Percentiles rank a stretch among this genome's conserved stretches.
Evolutionary conservation across 2,888 invertebrate genomes (phyloP).

Genomic region (Eudasyphora cyanicolor): DNA sequence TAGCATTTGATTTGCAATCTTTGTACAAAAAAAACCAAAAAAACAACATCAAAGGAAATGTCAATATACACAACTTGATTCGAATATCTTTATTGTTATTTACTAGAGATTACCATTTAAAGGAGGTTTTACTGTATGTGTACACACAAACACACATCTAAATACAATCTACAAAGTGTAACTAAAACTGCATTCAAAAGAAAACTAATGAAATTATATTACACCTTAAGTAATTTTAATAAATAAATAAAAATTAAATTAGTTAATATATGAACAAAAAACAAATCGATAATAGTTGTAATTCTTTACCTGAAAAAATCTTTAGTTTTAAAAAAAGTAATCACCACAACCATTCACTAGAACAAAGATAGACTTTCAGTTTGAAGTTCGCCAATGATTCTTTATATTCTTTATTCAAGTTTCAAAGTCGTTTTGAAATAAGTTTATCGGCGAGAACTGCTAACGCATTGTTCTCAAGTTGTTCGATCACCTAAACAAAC

Average conservation of each 20-base stretch:
- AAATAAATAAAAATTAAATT: conserved; percentile 19
- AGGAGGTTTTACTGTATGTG: conserved; percentile 24
- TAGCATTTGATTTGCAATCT: not conserved
- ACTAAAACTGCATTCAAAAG: conserved; percentile 35
- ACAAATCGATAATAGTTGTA: conserved; percentile 16
- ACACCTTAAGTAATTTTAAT: conserved; percentile 43
- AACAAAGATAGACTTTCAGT: not conserved
- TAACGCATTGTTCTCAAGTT: too few species aligned
- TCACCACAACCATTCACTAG: too few species aligned
- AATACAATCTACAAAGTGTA: conserved; percentile 24
- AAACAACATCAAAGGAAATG: too few species aligned
- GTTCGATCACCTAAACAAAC: too few species aligned
- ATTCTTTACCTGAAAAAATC: not conserved
- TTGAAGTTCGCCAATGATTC: not conserved
- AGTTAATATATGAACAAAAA: conserved; percentile 32
- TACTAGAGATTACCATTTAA: conserved; percentile 1
- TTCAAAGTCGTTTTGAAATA: too few species aligned
- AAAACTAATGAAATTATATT: conserved; percentile 25
- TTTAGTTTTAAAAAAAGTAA: conserved; percentile 9
- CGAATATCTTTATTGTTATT: conserved; percentile 32
- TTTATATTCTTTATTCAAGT: too few species aligned
- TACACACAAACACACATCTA: too few species aligned
- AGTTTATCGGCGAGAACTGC: too few species aligned
- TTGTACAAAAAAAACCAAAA: not conserved
- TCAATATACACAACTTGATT: conserved; percentile 31